A percentile compares a stretch with the other conserved stretches of the same genome.
Evolutionary conservation across 1,140 invertebrate species (phyloP).

Genomic region (Leptoteleia sp.): DNA sequence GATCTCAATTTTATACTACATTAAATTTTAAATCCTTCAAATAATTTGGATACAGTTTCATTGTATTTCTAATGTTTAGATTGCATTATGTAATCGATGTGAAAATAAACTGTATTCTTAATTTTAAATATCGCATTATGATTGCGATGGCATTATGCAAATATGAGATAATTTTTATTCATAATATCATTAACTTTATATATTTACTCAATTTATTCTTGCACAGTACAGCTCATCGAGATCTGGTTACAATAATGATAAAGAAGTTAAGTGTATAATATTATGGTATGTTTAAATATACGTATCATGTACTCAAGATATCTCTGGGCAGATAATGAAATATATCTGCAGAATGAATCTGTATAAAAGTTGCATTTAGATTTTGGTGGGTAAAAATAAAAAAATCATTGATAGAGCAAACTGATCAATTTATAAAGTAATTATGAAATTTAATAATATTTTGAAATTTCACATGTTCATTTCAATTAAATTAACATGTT

Average conservation of each 20-base stretch:
- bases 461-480: too few species aligned
- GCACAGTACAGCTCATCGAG: constrained; percentile 25
- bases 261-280: constrained; percentile 24
- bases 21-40: too few species aligned
- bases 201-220: constrained; percentile 10
- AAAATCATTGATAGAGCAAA: too few species aligned
- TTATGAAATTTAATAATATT: too few species aligned
- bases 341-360: constrained; percentile 17
- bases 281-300: constrained; percentile 45
- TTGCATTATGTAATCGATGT: constrained; percentile 6
- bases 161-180: constrained; percentile 23
- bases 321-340: constrained; percentile 27
- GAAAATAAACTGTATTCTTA: constrained; percentile 5
- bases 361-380: constrained; percentile 14
- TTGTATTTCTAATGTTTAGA: too few species aligned
- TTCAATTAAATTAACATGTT: too few species aligned
- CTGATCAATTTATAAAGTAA: too few species aligned
- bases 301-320: constrained; percentile 27
- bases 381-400: constrained; percentile 12
- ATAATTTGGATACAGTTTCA: background rate
- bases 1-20: too few species aligned
- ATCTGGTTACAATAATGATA: constrained; percentile 55
- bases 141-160: constrained; percentile 3
- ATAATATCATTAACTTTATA: constrained; percentile 19
- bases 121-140: constrained; percentile 9